Base-by-base conservation (phyloP, 2,797 vertebrate genomes). In the Chelidonichthys spinosus region DNA sequence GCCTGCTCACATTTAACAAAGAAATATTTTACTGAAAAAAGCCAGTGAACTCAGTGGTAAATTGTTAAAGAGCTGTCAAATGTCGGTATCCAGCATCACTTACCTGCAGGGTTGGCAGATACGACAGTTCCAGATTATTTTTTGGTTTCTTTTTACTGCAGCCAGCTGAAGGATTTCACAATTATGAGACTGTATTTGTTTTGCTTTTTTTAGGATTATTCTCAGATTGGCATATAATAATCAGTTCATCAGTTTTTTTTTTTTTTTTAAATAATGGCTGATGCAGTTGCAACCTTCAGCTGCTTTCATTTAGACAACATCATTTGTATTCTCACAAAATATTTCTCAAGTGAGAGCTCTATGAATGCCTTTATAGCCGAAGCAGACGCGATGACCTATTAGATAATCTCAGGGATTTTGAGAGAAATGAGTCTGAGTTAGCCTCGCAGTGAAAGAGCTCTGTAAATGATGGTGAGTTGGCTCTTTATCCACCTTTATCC, bases 331-430 rank as follows among this genome's bases (percentile, higher is more conserved):
- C 80, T 50, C 42, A 10, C 69, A 18, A 78, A 85, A 79, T 66
- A 81, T 72, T 70, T 76, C 68, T 71, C 33, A 84, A 83, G 83
- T 81, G 39, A 69, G 72, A 56, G 55, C 82, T 78, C 49, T 60
- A 52, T 0, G 62, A 73, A 84, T 86, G 76, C 72, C 68, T 81
- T 83, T 79, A 74, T 89, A 89, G 93, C 85, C 87, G 78, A 56
- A 73, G 78, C 90, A 90, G 86, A 80, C 80, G 81, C 80, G 44
- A 83, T 93, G 93, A 94, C 93, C 93, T 93, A 93, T 94, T 90
- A 89, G 89, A 88, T 94, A 93, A 94, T 94, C 93, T 85, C 7
- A 13, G 85, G 91, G 93, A 91, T 93, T 94, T 90, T 62, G 78
- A 84, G 61, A 85, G 89, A 92, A 92, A 90, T 90, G 89, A 92